phyloP scores from a whole-genome alignment of 2,888 invertebrate species.

The Melanostoma scalare region DNA sequence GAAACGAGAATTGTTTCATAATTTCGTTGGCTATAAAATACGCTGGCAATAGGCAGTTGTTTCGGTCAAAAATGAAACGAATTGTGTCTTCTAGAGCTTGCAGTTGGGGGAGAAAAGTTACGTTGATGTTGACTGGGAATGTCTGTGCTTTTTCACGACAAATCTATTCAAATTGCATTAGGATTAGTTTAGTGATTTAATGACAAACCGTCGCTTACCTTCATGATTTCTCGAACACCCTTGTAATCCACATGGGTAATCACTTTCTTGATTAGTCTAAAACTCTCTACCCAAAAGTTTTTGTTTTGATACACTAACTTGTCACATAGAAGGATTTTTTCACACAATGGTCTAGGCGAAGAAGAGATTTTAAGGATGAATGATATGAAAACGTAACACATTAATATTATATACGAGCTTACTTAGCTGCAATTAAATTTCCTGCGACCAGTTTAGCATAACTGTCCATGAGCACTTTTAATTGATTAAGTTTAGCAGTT shows the following conservation, averaged over 20 bases:
- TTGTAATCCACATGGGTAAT: constrained; percentile 97
- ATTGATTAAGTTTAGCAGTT: constrained; percentile 88
- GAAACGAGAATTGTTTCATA: constrained; percentile 88
- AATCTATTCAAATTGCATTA: constrained; percentile 82
- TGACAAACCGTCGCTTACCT: constrained; percentile 82
- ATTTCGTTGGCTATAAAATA: constrained; percentile 98
- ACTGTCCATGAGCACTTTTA: constrained; percentile 89
- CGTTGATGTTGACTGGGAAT: constrained; percentile 90
- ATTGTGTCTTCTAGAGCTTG: constrained; percentile 91
- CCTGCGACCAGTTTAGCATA: constrained; percentile 89
- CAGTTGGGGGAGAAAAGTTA: constrained; percentile 91
- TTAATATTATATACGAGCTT: constrained; percentile 65
- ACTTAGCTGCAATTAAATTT: constrained; percentile 90
- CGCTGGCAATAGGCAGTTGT: constrained; percentile 94
- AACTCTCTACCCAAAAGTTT: constrained; percentile 95
- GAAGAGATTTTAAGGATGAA: not conserved
- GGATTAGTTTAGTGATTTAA: too few relatives aligned
- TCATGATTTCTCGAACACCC: constrained; percentile 96
- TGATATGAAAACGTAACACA: not conserved
- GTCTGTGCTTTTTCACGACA: constrained; percentile 94
- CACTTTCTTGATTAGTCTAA: constrained; percentile 91
- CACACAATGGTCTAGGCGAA: constrained; percentile 89
- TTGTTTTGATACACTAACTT: constrained; percentile 91
- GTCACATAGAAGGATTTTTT: constrained; percentile 91
- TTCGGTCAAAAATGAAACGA: constrained; percentile 94